These are phyloP conservation scores for Galleria mellonella DNA, from an alignment of 1,140 invertebrate genomes.

Conservation along the genomic window DNA sequence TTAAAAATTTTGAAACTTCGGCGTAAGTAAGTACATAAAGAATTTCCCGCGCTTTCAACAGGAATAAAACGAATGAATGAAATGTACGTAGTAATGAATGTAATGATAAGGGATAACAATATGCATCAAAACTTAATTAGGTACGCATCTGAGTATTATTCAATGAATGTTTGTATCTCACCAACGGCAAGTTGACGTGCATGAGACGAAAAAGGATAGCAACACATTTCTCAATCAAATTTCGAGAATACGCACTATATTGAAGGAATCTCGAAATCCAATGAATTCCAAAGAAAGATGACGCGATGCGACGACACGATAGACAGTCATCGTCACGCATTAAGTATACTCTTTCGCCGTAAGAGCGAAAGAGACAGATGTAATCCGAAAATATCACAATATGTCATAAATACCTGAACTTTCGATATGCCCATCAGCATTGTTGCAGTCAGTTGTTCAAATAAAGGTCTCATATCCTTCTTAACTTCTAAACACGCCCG, in stretches of 20 bases:
- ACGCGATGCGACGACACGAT: conserved; percentile 41
- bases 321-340: conserved; percentile 14
- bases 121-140: conserved; percentile 1
- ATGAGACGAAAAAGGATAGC: conserved; percentile 38
- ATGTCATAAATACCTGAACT: conserved; percentile 69
- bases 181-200: too few species aligned
- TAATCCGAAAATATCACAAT: conserved; percentile 48
- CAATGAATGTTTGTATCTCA: too few species aligned
- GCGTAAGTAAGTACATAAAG: too few species aligned
- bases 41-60: too few species aligned
- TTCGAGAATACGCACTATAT: conserved; percentile 43
- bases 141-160: too few species aligned
- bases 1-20: too few species aligned
- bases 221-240: conserved; percentile 60
- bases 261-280: conserved; percentile 41
- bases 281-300: conserved; percentile 69
- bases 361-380: conserved; percentile 50
- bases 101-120: conserved; percentile 5
- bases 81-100: too few species aligned
- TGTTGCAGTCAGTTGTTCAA: conserved; percentile 76
- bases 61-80: too few species aligned
- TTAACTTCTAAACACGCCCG: conserved; percentile 76
- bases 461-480: conserved; percentile 77
- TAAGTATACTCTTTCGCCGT: conserved; percentile 3
- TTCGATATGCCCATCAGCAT: conserved; percentile 78